Conservation (phyloP, 2,888 invertebrate species). For the Pogonocherus hispidulus region DNA sequence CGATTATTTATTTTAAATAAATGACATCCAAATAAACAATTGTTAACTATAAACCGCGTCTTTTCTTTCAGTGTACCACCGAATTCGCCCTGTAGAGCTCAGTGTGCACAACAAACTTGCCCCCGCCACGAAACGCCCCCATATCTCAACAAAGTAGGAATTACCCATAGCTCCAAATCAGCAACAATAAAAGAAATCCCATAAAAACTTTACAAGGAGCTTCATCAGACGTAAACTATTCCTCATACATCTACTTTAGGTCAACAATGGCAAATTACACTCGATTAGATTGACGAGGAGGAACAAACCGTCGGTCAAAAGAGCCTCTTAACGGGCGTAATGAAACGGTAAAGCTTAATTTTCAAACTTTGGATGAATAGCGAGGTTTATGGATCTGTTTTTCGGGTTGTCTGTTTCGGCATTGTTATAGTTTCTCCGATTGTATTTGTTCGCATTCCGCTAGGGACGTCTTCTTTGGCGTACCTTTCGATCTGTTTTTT, state of each 20-base stretch:
- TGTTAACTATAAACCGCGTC: no score
- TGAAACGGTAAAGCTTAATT: slow-evolving; percentile 64
- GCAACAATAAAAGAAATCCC: slow-evolving; percentile 43
- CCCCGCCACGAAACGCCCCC: neutral
- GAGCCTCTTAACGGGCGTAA: slow-evolving; percentile 60
- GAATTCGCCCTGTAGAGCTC: no score
- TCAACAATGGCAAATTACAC: slow-evolving; percentile 43
- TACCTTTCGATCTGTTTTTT: slow-evolving; percentile 28
- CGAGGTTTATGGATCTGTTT: slow-evolving; percentile 41
- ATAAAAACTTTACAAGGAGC: slow-evolving; percentile 40
- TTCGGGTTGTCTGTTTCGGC: slow-evolving; percentile 5
- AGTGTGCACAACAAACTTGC: no score
- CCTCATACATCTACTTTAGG: slow-evolving; percentile 31
- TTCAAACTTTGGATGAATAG: slow-evolving; percentile 51
- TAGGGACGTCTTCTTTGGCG: slow-evolving; percentile 4
- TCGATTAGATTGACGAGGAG: slow-evolving; percentile 45
- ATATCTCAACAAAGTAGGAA: slow-evolving; percentile 4
- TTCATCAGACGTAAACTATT: slow-evolving; percentile 39
- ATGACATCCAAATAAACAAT: no score
- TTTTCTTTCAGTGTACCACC: no score
- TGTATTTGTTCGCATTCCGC: slow-evolving; percentile 3
- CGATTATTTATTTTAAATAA: no score
- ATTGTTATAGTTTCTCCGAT: slow-evolving; percentile 16
- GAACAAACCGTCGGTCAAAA: slow-evolving; percentile 51
- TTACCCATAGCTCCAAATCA: slow-evolving; percentile 11